Percentiles rank a stretch among this genome's conserved stretches.
These are phyloP conservation scores for Trichacis sp. DNA, from an alignment of 2,888 invertebrate species.

Conservation along the genomic window DNA sequence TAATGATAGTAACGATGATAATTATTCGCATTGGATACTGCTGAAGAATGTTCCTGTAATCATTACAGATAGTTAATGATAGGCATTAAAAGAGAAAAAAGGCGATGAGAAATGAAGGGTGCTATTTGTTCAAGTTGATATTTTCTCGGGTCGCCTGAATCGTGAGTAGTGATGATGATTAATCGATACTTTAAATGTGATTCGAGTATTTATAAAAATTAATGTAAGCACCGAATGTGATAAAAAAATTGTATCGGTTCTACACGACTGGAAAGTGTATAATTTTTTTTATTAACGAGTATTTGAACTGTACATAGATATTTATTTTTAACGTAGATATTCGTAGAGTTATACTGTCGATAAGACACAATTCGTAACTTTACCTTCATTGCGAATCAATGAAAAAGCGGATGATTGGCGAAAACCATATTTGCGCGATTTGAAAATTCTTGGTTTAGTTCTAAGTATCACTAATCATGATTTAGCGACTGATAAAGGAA, in stretches of 20 bases:
- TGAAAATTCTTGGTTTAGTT: neutral
- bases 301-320: slow-evolving; percentile 8
- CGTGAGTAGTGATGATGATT: slow-evolving; percentile 19
- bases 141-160: slow-evolving; percentile 12
- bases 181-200: slow-evolving; percentile 4
- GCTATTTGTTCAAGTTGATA: slow-evolving; percentile 34
- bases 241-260: slow-evolving; percentile 9
- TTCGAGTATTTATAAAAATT: slow-evolving; percentile 9
- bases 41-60: slow-evolving; percentile 45
- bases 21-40: slow-evolving; percentile 42
- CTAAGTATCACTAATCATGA: slow-evolving; percentile 19
- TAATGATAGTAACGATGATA: slow-evolving; percentile 42
- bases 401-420: neutral
- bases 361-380: neutral
- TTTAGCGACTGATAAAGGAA: slow-evolving; percentile 13
- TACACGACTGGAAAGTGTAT: neutral
- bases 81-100: slow-evolving; percentile 30
- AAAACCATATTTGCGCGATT: neutral
- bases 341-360: slow-evolving; percentile 4
- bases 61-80: slow-evolving; percentile 42
- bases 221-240: slow-evolving; percentile 8
- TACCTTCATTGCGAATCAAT: neutral
- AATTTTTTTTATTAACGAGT: neutral
- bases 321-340: slow-evolving; percentile 4
- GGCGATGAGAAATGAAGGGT: slow-evolving; percentile 38